Base-by-base conservation (phyloP, 2,797 vertebrate species). In the Diceros bicornis region DNA sequence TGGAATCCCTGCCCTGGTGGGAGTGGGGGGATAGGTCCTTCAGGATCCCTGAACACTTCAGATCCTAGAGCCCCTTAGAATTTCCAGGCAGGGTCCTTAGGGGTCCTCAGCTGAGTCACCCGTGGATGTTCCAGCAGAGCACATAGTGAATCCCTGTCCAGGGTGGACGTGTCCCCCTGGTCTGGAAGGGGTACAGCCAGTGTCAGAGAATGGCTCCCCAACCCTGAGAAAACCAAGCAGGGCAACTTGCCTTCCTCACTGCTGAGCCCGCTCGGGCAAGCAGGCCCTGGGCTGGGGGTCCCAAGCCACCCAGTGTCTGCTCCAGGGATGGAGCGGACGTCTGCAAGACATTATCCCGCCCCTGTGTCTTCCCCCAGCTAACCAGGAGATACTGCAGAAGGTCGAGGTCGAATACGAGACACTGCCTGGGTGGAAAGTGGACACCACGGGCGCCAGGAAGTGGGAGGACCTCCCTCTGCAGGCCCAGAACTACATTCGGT, bases 321-420 rank as follows among this genome's bases (percentile, higher is more conserved):
- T 29, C 2, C 13, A 6, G 29, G 0, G 23, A 21, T 2, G 1
- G 1, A 4, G 21, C 0, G 0, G 7, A 47, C 4, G 8, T 7
- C 37, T 3, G 4, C 7, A n/a, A 75, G 75, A 6, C 17, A 2
- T 12, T 2, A 13, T 79, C 37, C 1, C 2, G 3, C 7, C 52
- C 20, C 71, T 6, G 0, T 21, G 16, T 89, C n/a, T 47, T 68
- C 25, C 83, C 84, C 50, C 97, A 99, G 99, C 99, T 88, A 99
- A 99, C 98, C 99, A 99, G 99, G 99, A 99, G 93, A 99, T 99
- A 79, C 98, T 99, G 83, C 99, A 99, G 85, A 99, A 99, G 98
- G 99, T 99, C 32, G 99, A 99, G 97, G 99, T 99, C 61, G 99
- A 99, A 71, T 99, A 99, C 25, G 99, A 99, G 97, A 99, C 99